Conservation (phyloP, 2,888 invertebrate species). For the Tachina lurida region DNA sequence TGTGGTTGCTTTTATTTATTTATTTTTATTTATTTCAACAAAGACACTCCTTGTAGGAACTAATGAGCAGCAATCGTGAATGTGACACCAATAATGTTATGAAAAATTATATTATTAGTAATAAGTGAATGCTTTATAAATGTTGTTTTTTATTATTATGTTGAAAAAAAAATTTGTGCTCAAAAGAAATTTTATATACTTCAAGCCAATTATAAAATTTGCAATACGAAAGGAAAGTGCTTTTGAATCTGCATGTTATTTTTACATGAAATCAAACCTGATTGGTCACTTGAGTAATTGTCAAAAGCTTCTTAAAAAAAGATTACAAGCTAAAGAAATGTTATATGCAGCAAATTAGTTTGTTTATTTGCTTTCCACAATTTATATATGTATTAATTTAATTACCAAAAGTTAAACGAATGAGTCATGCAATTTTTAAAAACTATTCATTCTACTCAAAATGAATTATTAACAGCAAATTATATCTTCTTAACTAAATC, state of each 20-base stretch:
- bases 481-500: slow-evolving; percentile 28
- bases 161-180: neutral
- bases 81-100: neutral
- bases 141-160: neutral
- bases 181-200: neutral
- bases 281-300: no score
- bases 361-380: no score
- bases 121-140: neutral
- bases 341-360: no score
- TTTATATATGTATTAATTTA: no score
- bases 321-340: no score
- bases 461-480: neutral
- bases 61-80: neutral
- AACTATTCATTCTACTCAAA: neutral
- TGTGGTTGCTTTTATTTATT: neutral
- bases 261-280: no score
- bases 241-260: no score
- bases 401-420: neutral
- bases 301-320: no score
- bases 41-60: slow-evolving; percentile 7
- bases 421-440: neutral
- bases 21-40: no score
- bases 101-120: neutral
- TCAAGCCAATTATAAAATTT: neutral
- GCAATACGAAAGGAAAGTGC: neutral